These are phyloP conservation scores for Paradoxurus hermaphroditus DNA, from an alignment of 2,113 vertebrate genomes.

Conservation along the genomic window DNA sequence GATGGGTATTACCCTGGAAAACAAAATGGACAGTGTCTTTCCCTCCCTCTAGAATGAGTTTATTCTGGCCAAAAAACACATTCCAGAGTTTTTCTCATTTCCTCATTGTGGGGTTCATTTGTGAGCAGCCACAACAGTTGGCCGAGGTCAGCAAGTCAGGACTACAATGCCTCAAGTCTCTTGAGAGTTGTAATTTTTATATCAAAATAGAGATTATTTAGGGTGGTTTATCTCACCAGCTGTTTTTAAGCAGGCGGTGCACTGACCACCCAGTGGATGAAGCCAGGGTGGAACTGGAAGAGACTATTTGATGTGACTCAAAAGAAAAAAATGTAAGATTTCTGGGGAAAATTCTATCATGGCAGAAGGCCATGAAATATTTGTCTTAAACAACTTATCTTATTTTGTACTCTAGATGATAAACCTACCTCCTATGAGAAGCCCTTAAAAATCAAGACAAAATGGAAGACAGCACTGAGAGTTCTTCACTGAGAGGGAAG, in stretches of 20 bases:
- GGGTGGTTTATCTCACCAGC: constrained; percentile 10
- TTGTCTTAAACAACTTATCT: constrained; percentile 64
- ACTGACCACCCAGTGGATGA: constrained; percentile 69
- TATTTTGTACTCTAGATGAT: constrained; percentile 69
- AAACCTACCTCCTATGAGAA: constrained; percentile 67
- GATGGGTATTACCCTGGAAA: constrained; percentile 42
- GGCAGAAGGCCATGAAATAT: constrained; percentile 63
- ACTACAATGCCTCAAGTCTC: constrained; percentile 64
- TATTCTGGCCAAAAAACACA: constrained; percentile 43
- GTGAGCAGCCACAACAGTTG: constrained; percentile 60
- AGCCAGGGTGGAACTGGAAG: constrained; percentile 53
- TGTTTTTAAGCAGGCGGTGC: constrained; percentile 63
- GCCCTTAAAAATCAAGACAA: neutral
- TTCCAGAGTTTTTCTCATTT: constrained; percentile 60
- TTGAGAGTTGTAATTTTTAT: constrained; percentile 60
- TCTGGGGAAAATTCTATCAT: constrained; percentile 63
- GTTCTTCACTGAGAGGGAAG: neutral
- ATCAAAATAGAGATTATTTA: constrained; percentile 62
- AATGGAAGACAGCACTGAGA: neutral
- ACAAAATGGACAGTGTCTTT: neutral
- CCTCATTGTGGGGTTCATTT: constrained; percentile 48
- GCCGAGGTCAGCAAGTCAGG: constrained; percentile 71
- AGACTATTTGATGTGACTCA: constrained; percentile 72
- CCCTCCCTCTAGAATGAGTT: neutral
- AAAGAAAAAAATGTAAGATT: constrained; percentile 72